Conservation (phyloP, 1,140 invertebrate species). For the Nasonia longicornis region DNA sequence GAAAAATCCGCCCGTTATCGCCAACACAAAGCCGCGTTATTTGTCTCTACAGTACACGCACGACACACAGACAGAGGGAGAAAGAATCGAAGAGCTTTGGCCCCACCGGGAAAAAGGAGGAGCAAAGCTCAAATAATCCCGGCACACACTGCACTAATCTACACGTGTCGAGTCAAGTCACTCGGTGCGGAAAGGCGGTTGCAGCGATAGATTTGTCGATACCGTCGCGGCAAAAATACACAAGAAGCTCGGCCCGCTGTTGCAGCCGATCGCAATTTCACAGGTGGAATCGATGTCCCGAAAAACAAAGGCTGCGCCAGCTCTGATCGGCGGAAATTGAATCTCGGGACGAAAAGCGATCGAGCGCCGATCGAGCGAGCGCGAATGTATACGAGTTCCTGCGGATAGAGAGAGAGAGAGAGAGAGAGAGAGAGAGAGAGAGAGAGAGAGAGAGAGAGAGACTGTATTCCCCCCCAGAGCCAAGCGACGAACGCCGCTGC, state of each 20-base stretch:
- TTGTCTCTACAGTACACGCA: too few species aligned
- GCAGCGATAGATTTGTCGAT: background rate
- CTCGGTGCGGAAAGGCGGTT: background rate
- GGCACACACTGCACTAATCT: background rate
- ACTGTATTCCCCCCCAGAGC: too few species aligned
- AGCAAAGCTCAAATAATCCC: background rate
- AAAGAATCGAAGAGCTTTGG: background rate
- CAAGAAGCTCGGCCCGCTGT: background rate
- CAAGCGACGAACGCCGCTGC: background rate
- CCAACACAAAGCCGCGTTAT: background rate
- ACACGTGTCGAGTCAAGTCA: slow-evolving; percentile 2
- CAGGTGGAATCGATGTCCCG: slow-evolving; percentile 19
- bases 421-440: background rate
- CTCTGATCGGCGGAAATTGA: slow-evolving; percentile 38
- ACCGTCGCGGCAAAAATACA: background rate
- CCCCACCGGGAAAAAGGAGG: background rate
- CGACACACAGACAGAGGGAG: background rate
- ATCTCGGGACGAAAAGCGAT: slow-evolving; percentile 37
- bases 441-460: background rate
- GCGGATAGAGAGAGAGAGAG: background rate
- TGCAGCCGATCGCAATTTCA: slow-evolving; percentile 24
- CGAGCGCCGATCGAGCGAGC: slow-evolving; percentile 34
- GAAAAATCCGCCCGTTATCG: background rate
- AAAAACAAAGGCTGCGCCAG: slow-evolving; percentile 31
- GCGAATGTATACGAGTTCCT: slow-evolving; percentile 19